Conservation (phyloP, 2,113 vertebrate species). For the Diglossa brunneiventris region DNA sequence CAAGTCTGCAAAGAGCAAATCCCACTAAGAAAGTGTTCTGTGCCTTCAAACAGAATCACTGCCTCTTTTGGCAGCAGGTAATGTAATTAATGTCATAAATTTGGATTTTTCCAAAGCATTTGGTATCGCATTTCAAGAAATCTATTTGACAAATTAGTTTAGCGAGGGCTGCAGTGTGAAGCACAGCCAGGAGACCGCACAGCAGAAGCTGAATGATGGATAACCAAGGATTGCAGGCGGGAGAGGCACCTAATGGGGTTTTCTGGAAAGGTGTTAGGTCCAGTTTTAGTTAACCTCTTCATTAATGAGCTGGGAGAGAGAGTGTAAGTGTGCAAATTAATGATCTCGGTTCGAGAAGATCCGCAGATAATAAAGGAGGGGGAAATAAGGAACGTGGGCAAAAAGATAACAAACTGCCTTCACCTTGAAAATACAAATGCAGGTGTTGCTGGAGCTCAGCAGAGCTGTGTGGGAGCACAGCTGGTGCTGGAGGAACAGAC, state of each 20-base stretch:
- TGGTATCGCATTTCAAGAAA: conserved; percentile 24
- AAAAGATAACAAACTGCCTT: not conserved
- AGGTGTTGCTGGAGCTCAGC: not conserved
- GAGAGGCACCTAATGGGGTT: conserved; percentile 36
- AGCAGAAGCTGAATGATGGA: conserved; percentile 36
- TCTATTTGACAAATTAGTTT: conserved; percentile 48
- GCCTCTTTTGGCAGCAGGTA: conserved; percentile 15
- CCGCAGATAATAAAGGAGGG: not conserved
- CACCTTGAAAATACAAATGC: not conserved
- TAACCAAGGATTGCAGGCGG: not conserved
- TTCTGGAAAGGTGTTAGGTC: conserved; percentile 31
- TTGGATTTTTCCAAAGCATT: conserved; percentile 29
- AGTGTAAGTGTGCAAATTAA: conserved; percentile 27
- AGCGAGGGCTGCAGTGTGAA: not conserved
- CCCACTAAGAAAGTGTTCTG: not conserved
- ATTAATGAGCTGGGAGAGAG: conserved; percentile 42
- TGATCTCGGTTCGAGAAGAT: not conserved
- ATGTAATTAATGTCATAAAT: conserved; percentile 21
- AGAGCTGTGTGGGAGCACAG: not conserved
- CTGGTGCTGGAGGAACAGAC: not conserved
- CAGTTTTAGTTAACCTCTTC: conserved; percentile 48
- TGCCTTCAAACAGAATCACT: not conserved
- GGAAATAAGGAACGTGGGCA: not conserved
- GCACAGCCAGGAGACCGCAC: not conserved
- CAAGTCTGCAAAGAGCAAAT: not conserved